phyloP scores from a whole-genome alignment of 2,797 vertebrate genomes.

The Macrochelys suwanniensis region DNA sequence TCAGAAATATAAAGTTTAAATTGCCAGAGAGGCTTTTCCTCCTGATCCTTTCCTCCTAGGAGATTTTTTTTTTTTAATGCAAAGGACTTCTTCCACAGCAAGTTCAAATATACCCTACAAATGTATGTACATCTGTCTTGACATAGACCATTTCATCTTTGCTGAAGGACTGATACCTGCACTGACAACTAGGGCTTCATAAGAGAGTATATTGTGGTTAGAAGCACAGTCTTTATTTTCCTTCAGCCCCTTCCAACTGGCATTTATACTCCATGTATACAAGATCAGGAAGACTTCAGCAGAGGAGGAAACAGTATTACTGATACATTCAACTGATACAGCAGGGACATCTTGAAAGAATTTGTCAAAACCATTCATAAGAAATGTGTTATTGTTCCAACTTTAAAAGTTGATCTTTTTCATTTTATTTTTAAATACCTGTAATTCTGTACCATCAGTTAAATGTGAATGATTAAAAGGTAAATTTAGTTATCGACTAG shows the following conservation, averaged over 20 bases:
- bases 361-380: neutral
- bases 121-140: fast-evolving
- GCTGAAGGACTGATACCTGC: fast-evolving
- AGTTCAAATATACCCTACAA: neutral
- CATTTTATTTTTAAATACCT: neutral
- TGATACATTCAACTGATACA: neutral
- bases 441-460: constrained; percentile 22
- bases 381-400: neutral
- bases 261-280: neutral
- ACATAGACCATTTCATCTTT: neutral
- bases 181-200: neutral
- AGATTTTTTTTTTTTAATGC: neutral
- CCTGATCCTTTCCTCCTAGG: neutral
- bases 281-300: neutral
- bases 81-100: neutral
- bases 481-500: constrained; percentile 41
- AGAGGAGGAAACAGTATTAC: neutral
- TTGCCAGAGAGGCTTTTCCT: neutral
- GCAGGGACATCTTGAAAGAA: neutral
- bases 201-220: neutral
- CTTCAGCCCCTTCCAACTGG: neutral
- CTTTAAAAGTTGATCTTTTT: neutral
- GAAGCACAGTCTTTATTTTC: neutral
- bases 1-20: neutral
- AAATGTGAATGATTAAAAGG: neutral